phyloP scores from a whole-genome alignment of 1,140 invertebrate species.

The Dinothrombium tinctorium region DNA sequence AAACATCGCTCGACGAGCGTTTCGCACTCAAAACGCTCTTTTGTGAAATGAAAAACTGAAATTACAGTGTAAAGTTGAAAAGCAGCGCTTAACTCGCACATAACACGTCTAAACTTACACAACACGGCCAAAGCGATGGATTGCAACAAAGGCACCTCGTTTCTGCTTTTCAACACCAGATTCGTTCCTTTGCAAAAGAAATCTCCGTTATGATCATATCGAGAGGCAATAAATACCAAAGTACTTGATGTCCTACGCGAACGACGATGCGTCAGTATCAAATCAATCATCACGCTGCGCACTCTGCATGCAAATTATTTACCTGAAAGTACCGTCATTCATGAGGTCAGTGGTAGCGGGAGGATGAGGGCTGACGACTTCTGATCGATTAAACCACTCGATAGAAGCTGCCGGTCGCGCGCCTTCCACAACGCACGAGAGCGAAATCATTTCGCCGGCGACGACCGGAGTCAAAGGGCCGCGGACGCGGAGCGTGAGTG shows the following conservation, averaged over 20 bases:
- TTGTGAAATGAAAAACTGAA: background rate
- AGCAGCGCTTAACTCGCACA: background rate
- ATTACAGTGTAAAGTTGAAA: background rate
- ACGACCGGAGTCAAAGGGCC: constrained; percentile 15
- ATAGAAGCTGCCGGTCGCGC: constrained; percentile 17
- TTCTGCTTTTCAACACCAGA: constrained; percentile 14
- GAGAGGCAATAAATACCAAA: constrained; percentile 15
- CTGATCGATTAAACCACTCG: constrained; percentile 17
- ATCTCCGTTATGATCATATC: constrained; percentile 16
- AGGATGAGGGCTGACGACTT: constrained; percentile 13
- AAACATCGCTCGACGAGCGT: too few relatives aligned
- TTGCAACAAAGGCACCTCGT: constrained; percentile 16
- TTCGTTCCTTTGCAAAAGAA: constrained; percentile 18
- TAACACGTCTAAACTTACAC: constrained; percentile 14
- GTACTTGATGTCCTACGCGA: constrained; percentile 11
- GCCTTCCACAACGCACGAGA: constrained; percentile 16
- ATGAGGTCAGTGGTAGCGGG: constrained; percentile 14
- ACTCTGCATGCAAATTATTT: background rate
- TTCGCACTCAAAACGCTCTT: background rate
- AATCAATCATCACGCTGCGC: background rate
- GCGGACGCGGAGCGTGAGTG: constrained; percentile 12
- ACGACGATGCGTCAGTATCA: background rate
- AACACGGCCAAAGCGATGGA: constrained; percentile 15
- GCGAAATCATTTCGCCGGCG: constrained; percentile 16
- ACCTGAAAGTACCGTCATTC: constrained; percentile 16